Evolutionary conservation across 1,140 invertebrate species (phyloP), one percentile per base, ranked within the genome.

Genomic region (Thrips palmi): DNA sequence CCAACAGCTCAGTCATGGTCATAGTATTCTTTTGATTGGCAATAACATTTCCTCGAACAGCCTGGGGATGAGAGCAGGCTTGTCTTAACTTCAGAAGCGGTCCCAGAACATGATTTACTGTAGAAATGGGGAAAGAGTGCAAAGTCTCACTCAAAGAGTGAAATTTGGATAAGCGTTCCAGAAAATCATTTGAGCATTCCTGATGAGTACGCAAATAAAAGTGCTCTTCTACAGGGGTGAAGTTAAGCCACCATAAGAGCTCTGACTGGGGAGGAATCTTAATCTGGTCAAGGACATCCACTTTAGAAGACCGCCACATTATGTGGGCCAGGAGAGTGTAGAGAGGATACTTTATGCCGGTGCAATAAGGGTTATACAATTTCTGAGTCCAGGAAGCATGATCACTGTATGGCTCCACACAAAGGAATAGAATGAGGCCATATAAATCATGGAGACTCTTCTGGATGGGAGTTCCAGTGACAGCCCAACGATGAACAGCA

Each of bases 381-480:
- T 71, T 50, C 17, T 58, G 52, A 3, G 60, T 55, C 71, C n/a
- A 0, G 4, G 2, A 18, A 14, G 25, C n/a, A 68, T 41, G 50
- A 39, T 31, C 56, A 48, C 14, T 55, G 46, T 67, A 73, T 6
- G 74, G 73, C 45, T 66, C 57, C 27, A 72, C 52, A 33, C 65
- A 68, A 20, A 85, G 56, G 47, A 84, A 84, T 29, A 71, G 50
- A 6, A 84, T 49, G 10, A 85, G 52, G 0, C 77, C 76, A 52
- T 66, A 70, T n/a, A 83, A 50, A 63, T 82, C 70, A 50, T 67
- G 52, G 11, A 74, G 45, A 42, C 59, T 57, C 51, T 69, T 68
- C 46, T 77, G 70, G 33, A 82, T 66, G 1, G 78, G 78, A 1
- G 78, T 85, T 17, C 80, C 80, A 19, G 77, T 79, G 1, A 84